phyloP scores from a whole-genome alignment of 2,888 invertebrate species.

The Rhogogaster chlorosoma region DNA sequence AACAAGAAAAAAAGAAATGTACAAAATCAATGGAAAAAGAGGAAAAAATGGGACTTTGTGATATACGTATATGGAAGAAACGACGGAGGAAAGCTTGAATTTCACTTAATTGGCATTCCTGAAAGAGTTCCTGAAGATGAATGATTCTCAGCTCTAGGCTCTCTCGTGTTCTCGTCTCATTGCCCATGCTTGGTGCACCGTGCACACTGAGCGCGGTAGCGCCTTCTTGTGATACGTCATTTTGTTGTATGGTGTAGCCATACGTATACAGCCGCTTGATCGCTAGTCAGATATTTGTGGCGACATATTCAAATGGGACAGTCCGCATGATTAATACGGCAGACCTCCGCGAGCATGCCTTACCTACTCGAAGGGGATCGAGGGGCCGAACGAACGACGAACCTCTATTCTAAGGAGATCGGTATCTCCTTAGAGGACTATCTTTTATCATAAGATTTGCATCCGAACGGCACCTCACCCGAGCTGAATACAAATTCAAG shows the following conservation, averaged over 20 bases:
- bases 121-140: slow-evolving; percentile 40
- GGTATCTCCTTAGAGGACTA: slow-evolving; percentile 38
- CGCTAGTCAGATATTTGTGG: slow-evolving; percentile 48
- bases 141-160: slow-evolving; percentile 43
- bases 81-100: slow-evolving; percentile 29
- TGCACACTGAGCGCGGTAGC: slow-evolving; percentile 29
- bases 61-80: slow-evolving; percentile 27
- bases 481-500: slow-evolving; percentile 32
- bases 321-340: slow-evolving; percentile 49
- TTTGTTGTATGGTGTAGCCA: slow-evolving; percentile 1
- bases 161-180: slow-evolving; percentile 35
- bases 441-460: slow-evolving; percentile 40
- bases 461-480: slow-evolving; percentile 41
- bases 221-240: slow-evolving; percentile 43
- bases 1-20: not conserved
- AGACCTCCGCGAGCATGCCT: slow-evolving; percentile 29
- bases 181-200: slow-evolving; percentile 32
- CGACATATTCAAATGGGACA: slow-evolving; percentile 51
- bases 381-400: slow-evolving; percentile 17
- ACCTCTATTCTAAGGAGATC: slow-evolving; percentile 30
- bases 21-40: not conserved
- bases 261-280: slow-evolving; percentile 27
- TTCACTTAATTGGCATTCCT: slow-evolving; percentile 49
- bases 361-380: not conserved
- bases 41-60: not conserved